A percentile compares a stretch with the other conserved stretches of the same genome.
Evolutionary conservation across 2,113 vertebrate genomes (phyloP).

Genomic region (Protobothrops flavoviridis): DNA sequence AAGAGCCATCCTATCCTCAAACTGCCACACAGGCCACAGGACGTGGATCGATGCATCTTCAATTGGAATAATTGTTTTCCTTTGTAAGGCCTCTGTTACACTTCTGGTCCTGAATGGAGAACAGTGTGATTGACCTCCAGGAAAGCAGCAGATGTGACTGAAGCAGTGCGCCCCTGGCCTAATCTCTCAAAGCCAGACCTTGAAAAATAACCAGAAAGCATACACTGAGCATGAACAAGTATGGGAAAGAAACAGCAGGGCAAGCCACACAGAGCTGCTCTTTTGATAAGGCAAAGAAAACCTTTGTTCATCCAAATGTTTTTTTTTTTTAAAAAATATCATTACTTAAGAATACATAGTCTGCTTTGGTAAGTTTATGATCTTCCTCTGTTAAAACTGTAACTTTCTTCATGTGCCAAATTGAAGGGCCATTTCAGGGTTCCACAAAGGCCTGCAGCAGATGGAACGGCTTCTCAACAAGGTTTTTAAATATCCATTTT

Average conservation of each 20-base stretch:
- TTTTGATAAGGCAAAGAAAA: constrained; percentile 11
- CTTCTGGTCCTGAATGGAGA: constrained; percentile 66
- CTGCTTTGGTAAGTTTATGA: background rate
- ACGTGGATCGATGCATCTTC: constrained; percentile 71
- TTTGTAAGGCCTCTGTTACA: constrained; percentile 69
- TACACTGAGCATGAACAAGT: constrained; percentile 34
- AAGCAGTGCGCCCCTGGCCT: constrained; percentile 65
- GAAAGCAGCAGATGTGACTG: constrained; percentile 75
- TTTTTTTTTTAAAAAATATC: background rate
- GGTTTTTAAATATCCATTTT: background rate
- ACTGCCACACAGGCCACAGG: constrained; percentile 67
- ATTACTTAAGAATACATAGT: background rate
- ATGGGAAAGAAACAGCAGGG: constrained; percentile 74
- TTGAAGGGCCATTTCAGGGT: background rate
- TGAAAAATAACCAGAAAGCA: constrained; percentile 65
- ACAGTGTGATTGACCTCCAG: constrained; percentile 70
- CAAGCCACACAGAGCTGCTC: constrained; percentile 15
- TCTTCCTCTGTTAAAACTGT: background rate
- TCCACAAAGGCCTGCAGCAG: background rate
- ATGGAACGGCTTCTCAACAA: background rate
- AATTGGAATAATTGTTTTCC: constrained; percentile 74
- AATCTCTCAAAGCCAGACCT: constrained; percentile 71
- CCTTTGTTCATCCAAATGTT: background rate
- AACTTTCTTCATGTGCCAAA: background rate
- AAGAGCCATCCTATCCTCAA: constrained; percentile 66